Evolutionary conservation across 2,797 vertebrate genomes (phyloP).

Genomic region (Neosalanx taihuensis): DNA sequence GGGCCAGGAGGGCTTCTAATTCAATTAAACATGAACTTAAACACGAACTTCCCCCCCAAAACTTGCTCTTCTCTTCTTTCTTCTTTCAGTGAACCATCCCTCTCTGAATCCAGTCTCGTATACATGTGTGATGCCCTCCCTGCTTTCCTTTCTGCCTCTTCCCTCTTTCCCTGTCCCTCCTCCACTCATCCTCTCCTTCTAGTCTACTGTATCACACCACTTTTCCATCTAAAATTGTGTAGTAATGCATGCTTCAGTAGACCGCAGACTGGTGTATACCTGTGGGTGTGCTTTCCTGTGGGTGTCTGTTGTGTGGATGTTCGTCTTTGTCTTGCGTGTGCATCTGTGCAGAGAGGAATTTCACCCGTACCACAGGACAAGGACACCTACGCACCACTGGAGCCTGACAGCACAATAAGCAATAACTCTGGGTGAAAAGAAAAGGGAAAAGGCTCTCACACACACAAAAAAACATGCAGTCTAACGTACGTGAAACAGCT

Average conservation of each 20-base stretch:
- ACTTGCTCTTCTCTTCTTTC: background rate
- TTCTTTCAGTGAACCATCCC: background rate
- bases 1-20: slow-evolving; percentile 1
- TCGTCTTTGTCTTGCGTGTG: background rate
- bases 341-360: background rate
- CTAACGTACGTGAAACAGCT: no score
- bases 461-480: no score
- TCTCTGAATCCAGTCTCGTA: background rate
- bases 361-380: background rate
- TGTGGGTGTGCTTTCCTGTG: background rate
- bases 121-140: no score
- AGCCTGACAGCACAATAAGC: slow-evolving; percentile 17
- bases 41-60: background rate
- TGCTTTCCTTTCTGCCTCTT: no score
- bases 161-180: no score
- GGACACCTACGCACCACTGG: slow-evolving; percentile 10
- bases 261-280: background rate
- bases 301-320: background rate
- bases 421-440: background rate
- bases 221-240: no score
- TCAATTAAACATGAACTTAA: slow-evolving; percentile 16
- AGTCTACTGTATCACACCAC: background rate
- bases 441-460: no score
- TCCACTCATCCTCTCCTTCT: background rate
- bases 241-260: background rate